Evolutionary conservation across 2,113 vertebrate species (phyloP).

Genomic region (Mirounga angustirostris): DNA sequence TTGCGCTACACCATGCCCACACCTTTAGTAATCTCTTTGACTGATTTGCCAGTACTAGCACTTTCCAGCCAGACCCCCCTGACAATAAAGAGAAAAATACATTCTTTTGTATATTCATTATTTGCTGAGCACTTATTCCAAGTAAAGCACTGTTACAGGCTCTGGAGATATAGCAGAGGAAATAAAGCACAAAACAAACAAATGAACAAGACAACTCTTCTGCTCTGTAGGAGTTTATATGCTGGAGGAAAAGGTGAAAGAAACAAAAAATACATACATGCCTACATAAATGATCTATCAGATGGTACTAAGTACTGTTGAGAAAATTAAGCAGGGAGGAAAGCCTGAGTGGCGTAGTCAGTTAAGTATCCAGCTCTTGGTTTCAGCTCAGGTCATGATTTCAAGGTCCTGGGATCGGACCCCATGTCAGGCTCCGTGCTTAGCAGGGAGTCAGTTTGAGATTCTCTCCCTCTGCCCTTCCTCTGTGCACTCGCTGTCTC

Average conservation of each 20-base stretch:
- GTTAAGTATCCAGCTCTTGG: not conserved
- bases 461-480: not conserved
- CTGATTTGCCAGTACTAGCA: too few species aligned
- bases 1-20: not conserved
- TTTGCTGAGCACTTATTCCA: not conserved
- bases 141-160: not conserved
- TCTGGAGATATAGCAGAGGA: not conserved
- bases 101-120: not conserved
- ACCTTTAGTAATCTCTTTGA: not conserved
- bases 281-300: not conserved
- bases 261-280: not conserved
- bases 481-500: not conserved
- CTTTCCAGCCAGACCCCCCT: not conserved
- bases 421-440: not conserved
- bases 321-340: not conserved
- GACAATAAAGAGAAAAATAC: not conserved
- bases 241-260: not conserved
- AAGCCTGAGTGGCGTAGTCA: not conserved
- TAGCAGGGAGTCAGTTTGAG: not conserved
- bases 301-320: not conserved
- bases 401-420: not conserved
- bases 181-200: not conserved
- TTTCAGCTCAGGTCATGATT: not conserved
- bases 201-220: not conserved
- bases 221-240: not conserved